Evolutionary conservation across 2,113 vertebrate genomes (phyloP).

Genomic region (Passer montanus): DNA sequence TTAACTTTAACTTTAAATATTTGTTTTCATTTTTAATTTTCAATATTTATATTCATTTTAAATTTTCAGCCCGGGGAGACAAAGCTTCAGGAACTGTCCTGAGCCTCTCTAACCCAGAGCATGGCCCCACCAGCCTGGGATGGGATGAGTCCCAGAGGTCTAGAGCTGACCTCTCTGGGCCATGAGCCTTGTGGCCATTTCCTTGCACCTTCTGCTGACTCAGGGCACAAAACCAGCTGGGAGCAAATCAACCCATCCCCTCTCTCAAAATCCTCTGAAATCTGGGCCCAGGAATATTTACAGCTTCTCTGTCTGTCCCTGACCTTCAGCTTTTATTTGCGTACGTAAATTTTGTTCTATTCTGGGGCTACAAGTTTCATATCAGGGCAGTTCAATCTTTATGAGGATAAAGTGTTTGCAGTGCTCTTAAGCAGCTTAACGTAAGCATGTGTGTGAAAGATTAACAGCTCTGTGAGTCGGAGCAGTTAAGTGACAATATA

Average conservation of each 20-base stretch:
- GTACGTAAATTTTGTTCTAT: conserved; percentile 62
- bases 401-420: conserved; percentile 70
- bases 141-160: background rate
- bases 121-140: background rate
- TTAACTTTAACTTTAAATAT: background rate
- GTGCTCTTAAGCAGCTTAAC: conserved; percentile 66
- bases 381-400: conserved; percentile 70
- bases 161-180: background rate
- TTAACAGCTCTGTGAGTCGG: conserved; percentile 63
- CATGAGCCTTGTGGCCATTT: background rate
- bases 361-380: conserved; percentile 55
- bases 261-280: background rate
- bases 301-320: conserved; percentile 38
- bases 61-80: background rate
- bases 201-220: conserved; percentile 18
- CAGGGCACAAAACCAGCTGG: conserved; percentile 12
- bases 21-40: background rate
- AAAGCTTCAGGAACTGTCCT: background rate
- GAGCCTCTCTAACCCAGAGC: background rate
- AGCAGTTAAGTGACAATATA: conserved; percentile 63
- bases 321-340: conserved; percentile 71
- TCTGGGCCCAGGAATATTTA: conserved; percentile 44
- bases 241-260: background rate
- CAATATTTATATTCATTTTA: background rate
- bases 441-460: conserved; percentile 68